Base-by-base conservation (phyloP, 2,113 vertebrate species). In the Eurypyga helias region DNA sequence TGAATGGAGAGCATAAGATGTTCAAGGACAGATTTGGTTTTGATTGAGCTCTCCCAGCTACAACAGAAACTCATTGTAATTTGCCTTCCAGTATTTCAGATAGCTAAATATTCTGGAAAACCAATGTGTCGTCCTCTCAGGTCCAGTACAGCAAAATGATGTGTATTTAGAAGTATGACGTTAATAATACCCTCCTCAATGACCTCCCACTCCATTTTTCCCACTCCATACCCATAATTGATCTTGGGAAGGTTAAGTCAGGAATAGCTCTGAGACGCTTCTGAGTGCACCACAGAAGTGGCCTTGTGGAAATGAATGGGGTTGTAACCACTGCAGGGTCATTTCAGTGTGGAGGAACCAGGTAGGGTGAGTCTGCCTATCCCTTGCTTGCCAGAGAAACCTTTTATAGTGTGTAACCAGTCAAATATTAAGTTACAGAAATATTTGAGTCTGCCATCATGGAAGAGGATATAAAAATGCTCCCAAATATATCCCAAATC, bases 1-100 rank as follows among this genome's bases (percentile, higher is more conserved):
- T 60, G n/a, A 79, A 29, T 51, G 49, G 24, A 79, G 8, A 34
- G 3, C 0, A 0, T 65, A 45, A 58, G 21, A 17, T 21, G 55
- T 29, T 24, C 25, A 75, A 28, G 24, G 24, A 33, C 64, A 65
- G 26, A 45, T 11, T 11, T 45, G 3, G 0, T 82, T 43, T 54
- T 65, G 16, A 26, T 8, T 79, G 33, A 65, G 6, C 18, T 71
- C 14, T 76, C 25, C 21, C 7, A 70, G 13, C 8, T 51, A 17
- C 46, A 79, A 17, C 17, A 70, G 34, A 65, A 91, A 11, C 4
- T 20, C 23, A 20, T 0, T 70, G 46, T 36, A 83, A 71, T 66
- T 45, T 95, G 6, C 3, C n/a, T 89, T 48, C 76, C 13, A 49
- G 24, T 46, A 9, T 10, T 34, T 5, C n/a, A 75, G 46, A 33